A percentile compares a stretch with the other conserved stretches of the same genome.
phyloP scores from a whole-genome alignment of 2,888 invertebrate species.

The Eilema griseolum region DNA sequence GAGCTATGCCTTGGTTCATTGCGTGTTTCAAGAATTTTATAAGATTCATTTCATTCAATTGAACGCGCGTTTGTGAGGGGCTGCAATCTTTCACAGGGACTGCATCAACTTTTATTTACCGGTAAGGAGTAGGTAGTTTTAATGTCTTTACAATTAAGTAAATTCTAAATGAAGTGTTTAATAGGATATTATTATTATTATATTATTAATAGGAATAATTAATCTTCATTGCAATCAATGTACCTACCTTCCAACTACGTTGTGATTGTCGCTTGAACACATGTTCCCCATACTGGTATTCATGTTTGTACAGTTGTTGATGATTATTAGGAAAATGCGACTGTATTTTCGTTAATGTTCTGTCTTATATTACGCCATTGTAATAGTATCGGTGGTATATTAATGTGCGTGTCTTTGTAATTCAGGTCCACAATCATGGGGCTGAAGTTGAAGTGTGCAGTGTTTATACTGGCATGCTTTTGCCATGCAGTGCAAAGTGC shows the following conservation, averaged over 20 bases:
- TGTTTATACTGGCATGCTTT: constrained; percentile 54
- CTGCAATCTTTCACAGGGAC: background rate
- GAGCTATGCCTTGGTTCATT: background rate
- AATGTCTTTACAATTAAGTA: background rate
- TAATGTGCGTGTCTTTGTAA: constrained; percentile 32
- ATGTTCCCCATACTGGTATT: constrained; percentile 37
- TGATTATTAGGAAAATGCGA: constrained; percentile 28
- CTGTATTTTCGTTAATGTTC: constrained; percentile 33
- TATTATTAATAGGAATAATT: too few relatives aligned
- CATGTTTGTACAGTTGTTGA: constrained; percentile 65
- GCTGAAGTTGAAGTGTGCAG: constrained; percentile 46
- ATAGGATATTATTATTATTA: too few relatives aligned
- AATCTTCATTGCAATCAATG: constrained; percentile 20
- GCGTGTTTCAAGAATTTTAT: background rate
- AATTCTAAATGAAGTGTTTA: too few relatives aligned
- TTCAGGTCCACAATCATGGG: constrained; percentile 52
- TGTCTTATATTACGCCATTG: constrained; percentile 48
- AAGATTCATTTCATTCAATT: background rate
- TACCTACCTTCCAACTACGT: constrained; percentile 20
- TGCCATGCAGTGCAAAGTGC: constrained; percentile 61
- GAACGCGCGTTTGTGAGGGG: background rate
- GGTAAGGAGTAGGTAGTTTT: background rate
- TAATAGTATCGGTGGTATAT: constrained; percentile 43
- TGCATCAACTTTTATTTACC: background rate
- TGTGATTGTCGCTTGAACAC: constrained; percentile 22